phyloP scores from a whole-genome alignment of 2,113 vertebrate genomes.

The Phrynosoma platyrhinos region DNA sequence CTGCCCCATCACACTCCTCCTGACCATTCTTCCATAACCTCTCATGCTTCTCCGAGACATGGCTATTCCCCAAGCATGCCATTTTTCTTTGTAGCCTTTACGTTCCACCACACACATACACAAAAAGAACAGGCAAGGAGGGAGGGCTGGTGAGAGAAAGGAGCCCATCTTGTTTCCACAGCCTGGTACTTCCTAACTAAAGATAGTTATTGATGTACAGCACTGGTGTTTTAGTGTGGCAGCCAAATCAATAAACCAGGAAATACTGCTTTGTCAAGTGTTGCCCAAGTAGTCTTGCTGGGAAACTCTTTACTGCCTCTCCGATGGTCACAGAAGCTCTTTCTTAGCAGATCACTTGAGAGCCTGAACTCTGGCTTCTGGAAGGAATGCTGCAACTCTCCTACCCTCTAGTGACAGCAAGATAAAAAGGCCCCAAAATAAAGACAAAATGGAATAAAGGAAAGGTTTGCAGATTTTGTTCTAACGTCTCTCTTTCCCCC shows the following conservation, averaged over 20 bases:
- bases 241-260: conserved; percentile 85
- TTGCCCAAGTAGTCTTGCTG: conserved; percentile 75
- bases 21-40: conserved; percentile 78
- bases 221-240: conserved; percentile 81
- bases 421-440: conserved; percentile 62
- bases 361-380: conserved; percentile 56
- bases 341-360: conserved; percentile 47
- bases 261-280: conserved; percentile 87
- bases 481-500: fast-evolving
- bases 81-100: conserved; percentile 82
- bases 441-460: conserved; percentile 21
- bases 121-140: conserved; percentile 39
- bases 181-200: conserved; percentile 84
- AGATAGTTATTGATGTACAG: conserved; percentile 87
- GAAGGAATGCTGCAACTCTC: conserved; percentile 72
- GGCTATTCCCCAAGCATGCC: conserved; percentile 81
- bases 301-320: conserved; percentile 81
- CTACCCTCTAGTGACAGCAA: conserved; percentile 83
- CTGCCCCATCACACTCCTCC: conserved; percentile 69
- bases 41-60: conserved; percentile 74
- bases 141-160: not conserved
- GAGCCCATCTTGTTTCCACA: conserved; percentile 76
- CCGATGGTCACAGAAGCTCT: conserved; percentile 72
- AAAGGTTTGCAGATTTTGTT: conserved; percentile 19
- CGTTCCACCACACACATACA: conserved; percentile 75